These are phyloP conservation scores for Puntigrus tetrazona DNA, from an alignment of 2,113 vertebrate species.

Conservation along the genomic window DNA sequence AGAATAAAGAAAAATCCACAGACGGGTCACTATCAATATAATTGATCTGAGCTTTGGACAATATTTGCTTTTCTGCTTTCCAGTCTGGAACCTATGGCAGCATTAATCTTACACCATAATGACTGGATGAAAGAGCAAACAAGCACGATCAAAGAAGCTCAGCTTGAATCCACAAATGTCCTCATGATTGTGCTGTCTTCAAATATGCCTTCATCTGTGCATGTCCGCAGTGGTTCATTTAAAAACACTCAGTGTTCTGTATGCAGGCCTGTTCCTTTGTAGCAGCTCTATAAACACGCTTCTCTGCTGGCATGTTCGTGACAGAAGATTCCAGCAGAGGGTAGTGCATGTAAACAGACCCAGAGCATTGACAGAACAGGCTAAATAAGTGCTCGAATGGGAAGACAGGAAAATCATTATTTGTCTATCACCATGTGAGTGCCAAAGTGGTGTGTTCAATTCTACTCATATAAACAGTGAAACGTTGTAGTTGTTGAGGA, in stretches of 20 bases:
- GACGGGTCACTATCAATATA: neutral
- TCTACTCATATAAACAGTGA: neutral
- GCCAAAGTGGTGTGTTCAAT: neutral
- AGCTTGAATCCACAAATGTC: constrained; percentile 6
- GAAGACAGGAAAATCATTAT: neutral
- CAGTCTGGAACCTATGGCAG: neutral
- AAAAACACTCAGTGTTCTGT: neutral
- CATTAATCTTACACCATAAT: neutral
- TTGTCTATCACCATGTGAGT: neutral
- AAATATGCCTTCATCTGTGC: constrained; percentile 16
- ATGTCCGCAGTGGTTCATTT: neutral
- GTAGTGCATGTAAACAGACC: constrained; percentile 19
- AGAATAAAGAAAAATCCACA: neutral
- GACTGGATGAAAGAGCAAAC: neutral
- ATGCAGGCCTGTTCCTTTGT: neutral
- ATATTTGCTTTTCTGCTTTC: constrained; percentile 17
- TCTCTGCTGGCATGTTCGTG: constrained; percentile 1
- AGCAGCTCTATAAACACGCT: neutral
- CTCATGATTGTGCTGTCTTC: neutral
- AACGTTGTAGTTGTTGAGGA: neutral
- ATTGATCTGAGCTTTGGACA: constrained; percentile 20
- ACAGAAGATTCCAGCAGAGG: constrained; percentile 6
- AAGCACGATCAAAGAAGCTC: constrained; percentile 28
- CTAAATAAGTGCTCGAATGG: neutral
- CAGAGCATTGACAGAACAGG: neutral